Conservation (phyloP, 2,797 vertebrate genomes). For the Urosaurus nigricauda region DNA sequence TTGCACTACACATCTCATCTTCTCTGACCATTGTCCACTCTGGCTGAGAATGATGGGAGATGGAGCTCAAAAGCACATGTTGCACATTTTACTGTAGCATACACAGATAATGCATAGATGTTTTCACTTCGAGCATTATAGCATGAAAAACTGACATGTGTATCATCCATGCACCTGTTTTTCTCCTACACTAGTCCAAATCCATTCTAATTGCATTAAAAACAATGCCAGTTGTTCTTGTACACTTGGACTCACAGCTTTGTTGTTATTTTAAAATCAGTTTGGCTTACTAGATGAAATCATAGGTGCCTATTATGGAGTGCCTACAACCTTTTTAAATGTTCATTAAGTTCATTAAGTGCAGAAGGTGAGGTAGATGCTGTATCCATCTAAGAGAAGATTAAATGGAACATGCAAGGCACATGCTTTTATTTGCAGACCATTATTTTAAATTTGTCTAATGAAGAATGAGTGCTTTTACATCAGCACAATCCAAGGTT, state of each 20-base stretch:
- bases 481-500: conserved; percentile 48
- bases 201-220: background rate
- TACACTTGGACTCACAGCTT: background rate
- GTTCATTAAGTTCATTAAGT: conserved; percentile 58
- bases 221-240: background rate
- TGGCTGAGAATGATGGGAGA: background rate
- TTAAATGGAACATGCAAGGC: conserved; percentile 58
- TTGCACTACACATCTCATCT: background rate
- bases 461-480: conserved; percentile 61
- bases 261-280: conserved; percentile 7
- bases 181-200: background rate
- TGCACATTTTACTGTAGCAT: background rate
- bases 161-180: background rate
- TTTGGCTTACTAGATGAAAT: conserved; percentile 53
- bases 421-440: conserved; percentile 59
- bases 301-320: conserved; percentile 6
- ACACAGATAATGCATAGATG: background rate
- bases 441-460: conserved; percentile 67
- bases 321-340: conserved; percentile 52
- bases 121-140: background rate
- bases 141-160: background rate
- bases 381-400: background rate
- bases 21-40: background rate
- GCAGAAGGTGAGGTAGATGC: conserved; percentile 17
- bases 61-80: background rate